Percentiles rank a stretch among this genome's conserved stretches.
Conservation (phyloP, 2,888 invertebrate genomes). For the Strigamia maritima region DNA sequence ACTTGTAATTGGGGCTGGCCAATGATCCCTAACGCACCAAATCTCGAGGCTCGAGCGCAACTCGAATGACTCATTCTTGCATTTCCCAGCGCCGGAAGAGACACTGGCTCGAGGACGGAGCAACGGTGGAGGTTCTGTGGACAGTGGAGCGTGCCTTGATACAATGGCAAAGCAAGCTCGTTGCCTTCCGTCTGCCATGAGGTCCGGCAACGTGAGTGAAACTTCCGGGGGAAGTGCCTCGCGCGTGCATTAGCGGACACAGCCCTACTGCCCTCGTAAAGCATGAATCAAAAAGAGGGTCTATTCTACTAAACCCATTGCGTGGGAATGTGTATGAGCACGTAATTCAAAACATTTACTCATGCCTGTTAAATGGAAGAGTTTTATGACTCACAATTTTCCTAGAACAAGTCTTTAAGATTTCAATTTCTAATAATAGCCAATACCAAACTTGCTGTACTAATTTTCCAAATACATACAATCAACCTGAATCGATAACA, state of each 20-base stretch:
- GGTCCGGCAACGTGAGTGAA: conserved; percentile 33
- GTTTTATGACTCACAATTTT: conserved; percentile 18
- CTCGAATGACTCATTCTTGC: conserved; percentile 16
- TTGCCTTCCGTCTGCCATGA: conserved; percentile 35
- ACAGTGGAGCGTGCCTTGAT: conserved; percentile 31
- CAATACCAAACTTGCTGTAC: too few relatives aligned
- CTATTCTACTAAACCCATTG: neutral
- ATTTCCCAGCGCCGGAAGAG: conserved; percentile 21
- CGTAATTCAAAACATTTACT: conserved; percentile 28
- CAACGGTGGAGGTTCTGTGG: conserved; percentile 28
- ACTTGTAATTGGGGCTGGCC: conserved; percentile 24
- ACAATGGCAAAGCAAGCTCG: conserved; percentile 31
- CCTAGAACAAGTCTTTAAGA: neutral
- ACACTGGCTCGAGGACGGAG: conserved; percentile 1
- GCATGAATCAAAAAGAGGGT: conserved; percentile 32
- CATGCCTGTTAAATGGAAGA: neutral
- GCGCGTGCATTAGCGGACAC: conserved; percentile 35
- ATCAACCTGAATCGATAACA: neutral
- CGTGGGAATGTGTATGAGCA: conserved; percentile 10
- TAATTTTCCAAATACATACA: neutral
- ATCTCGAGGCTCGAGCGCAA: conserved; percentile 15
- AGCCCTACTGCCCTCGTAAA: conserved; percentile 34
- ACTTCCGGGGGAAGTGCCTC: conserved; percentile 34
- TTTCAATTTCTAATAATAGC: too few relatives aligned
- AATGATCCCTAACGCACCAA: conserved; percentile 26